Conservation (phyloP, 2,113 vertebrate genomes). For the Cochlearius cochlearius region DNA sequence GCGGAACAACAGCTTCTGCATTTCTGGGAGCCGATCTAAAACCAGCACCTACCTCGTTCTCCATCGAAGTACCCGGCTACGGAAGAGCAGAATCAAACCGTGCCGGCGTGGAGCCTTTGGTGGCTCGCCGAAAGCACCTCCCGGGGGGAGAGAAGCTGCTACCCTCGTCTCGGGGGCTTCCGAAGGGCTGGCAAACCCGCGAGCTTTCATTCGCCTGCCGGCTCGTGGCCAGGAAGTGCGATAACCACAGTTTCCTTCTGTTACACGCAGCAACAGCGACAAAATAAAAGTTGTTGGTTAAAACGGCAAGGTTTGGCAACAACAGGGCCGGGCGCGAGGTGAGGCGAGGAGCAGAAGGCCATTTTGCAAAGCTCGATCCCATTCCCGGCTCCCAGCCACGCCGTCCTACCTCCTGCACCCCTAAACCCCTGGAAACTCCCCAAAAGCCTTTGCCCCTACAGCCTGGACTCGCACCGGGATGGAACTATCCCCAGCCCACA, state of each 20-base stretch:
- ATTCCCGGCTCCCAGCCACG: not conserved
- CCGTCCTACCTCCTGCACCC: not conserved
- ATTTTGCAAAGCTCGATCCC: fast-evolving
- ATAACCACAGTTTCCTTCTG: constrained; percentile 67
- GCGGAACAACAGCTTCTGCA: not conserved
- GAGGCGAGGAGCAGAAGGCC: not conserved
- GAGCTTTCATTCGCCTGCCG: not conserved
- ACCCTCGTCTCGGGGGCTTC: not conserved
- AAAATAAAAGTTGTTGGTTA: not conserved
- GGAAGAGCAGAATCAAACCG: not conserved
- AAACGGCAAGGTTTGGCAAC: not conserved
- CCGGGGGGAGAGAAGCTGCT: not conserved
- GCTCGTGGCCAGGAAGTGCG: constrained; percentile 52
- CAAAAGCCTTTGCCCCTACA: fast-evolving
- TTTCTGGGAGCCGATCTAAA: fast-evolving
- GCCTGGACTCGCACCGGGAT: no score
- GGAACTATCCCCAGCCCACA: fast-evolving
- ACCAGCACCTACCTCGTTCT: constrained; percentile 66
- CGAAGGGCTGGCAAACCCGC: not conserved
- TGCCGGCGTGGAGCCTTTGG: no score
- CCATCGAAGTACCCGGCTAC: not conserved
- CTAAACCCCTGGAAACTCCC: fast-evolving
- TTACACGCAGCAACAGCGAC: not conserved
- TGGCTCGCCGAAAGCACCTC: not conserved
- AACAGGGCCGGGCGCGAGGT: fast-evolving